These are phyloP conservation scores for Ariolimax columbianus DNA, from an alignment of 2,888 invertebrate species.

Conservation along the genomic window DNA sequence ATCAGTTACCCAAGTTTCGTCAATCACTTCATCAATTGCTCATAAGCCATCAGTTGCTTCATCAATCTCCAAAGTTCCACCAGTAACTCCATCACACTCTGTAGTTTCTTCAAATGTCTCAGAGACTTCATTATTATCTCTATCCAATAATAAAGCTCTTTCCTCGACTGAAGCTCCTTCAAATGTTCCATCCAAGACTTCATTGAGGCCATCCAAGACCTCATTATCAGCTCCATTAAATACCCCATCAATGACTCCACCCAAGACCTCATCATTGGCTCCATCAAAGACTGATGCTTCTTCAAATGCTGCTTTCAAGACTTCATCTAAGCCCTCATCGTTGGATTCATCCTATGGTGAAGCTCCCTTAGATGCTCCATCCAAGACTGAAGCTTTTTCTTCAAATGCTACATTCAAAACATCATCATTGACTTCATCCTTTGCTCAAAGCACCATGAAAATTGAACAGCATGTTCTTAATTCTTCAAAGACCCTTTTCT, in stretches of 20 bases:
- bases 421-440: neutral
- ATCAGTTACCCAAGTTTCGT: too few relatives aligned
- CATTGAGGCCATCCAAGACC: neutral
- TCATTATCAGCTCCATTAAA: neutral
- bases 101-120: too few relatives aligned
- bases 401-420: too few relatives aligned
- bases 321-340: neutral
- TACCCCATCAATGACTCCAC: neutral
- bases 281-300: neutral
- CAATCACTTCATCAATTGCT: too few relatives aligned
- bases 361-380: too few relatives aligned
- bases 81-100: neutral
- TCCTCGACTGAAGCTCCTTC: neutral
- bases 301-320: neutral
- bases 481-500: neutral
- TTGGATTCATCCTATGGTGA: neutral
- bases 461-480: neutral
- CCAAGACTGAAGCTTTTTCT: too few relatives aligned
- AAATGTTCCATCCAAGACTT: neutral
- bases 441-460: neutral
- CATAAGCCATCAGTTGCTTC: too few relatives aligned
- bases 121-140: too few relatives aligned
- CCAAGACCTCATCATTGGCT: neutral
- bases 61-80: neutral
- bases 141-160: too few relatives aligned